Evolutionary conservation across 2,888 invertebrate genomes (phyloP).

Genomic region (Silvanus unidentatus): DNA sequence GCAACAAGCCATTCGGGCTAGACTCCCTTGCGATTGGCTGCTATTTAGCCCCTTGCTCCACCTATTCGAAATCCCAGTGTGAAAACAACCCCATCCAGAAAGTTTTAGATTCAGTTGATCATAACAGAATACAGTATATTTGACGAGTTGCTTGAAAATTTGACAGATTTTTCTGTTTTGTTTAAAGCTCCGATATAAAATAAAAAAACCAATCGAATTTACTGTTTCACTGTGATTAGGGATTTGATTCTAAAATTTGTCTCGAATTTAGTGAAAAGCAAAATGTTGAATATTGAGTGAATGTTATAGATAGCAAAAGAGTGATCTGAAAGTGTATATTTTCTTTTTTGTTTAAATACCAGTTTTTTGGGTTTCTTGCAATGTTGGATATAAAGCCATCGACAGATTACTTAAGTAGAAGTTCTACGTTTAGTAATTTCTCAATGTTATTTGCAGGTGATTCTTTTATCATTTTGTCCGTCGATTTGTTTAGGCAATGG

Average conservation of each 20-base stretch:
- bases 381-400: constrained; percentile 92
- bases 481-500: no score
- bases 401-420: constrained; percentile 85
- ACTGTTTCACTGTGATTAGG: no score
- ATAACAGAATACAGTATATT: constrained; percentile 37
- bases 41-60: constrained; percentile 34
- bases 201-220: no score
- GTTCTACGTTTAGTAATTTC: constrained; percentile 89
- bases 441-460: constrained; percentile 76
- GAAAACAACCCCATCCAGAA: constrained; percentile 34
- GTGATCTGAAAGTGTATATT: no score
- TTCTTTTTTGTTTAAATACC: no score
- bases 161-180: not conserved
- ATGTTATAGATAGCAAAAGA: no score
- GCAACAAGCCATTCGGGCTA: constrained; percentile 36
- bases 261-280: no score
- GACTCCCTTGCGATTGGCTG: constrained; percentile 37
- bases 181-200: no score
- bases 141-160: constrained; percentile 30
- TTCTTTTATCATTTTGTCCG: no score
- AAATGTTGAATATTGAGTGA: no score
- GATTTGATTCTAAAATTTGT: no score
- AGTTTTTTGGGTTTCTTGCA: constrained; percentile 16
- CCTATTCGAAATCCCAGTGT: constrained; percentile 32
- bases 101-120: constrained; percentile 40